Evolutionary conservation across 2,113 vertebrate species (phyloP).

Genomic region (Chloroceryle aenea): DNA sequence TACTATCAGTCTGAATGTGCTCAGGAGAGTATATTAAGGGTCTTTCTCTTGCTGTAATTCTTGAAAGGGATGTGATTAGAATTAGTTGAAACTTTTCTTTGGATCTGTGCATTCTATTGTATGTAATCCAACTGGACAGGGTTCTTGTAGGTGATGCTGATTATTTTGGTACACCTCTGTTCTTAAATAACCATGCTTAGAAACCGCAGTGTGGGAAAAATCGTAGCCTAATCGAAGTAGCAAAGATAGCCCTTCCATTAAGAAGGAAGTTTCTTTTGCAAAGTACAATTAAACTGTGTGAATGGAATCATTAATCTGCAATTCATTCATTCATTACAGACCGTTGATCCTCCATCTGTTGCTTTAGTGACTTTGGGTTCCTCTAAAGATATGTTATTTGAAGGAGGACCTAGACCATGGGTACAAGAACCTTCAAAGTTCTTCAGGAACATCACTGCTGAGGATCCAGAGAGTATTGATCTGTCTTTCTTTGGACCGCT

Average conservation of each 20-base stretch:
- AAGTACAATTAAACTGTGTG: background rate
- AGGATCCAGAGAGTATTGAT: slow-evolving; percentile 74
- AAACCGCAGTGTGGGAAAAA: background rate
- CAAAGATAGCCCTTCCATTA: background rate
- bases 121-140: background rate
- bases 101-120: background rate
- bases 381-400: slow-evolving; percentile 93
- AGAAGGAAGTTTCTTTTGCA: background rate
- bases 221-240: background rate
- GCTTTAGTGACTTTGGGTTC: slow-evolving; percentile 93
- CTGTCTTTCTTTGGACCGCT: slow-evolving; percentile 76
- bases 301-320: background rate
- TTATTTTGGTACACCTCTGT: background rate
- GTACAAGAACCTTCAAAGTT: slow-evolving; percentile 94
- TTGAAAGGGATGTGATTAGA: background rate
- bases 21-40: background rate
- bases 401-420: slow-evolving; percentile 93
- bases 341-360: slow-evolving; percentile 85
- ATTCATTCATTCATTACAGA: slow-evolving; percentile 63
- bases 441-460: slow-evolving; percentile 84
- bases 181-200: background rate
- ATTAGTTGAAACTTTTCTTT: background rate
- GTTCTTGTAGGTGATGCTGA: background rate
- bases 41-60: background rate
- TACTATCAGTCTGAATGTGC: background rate